phyloP scores from a whole-genome alignment of 2,797 vertebrate species.

The Dromococcyx pavoninus region DNA sequence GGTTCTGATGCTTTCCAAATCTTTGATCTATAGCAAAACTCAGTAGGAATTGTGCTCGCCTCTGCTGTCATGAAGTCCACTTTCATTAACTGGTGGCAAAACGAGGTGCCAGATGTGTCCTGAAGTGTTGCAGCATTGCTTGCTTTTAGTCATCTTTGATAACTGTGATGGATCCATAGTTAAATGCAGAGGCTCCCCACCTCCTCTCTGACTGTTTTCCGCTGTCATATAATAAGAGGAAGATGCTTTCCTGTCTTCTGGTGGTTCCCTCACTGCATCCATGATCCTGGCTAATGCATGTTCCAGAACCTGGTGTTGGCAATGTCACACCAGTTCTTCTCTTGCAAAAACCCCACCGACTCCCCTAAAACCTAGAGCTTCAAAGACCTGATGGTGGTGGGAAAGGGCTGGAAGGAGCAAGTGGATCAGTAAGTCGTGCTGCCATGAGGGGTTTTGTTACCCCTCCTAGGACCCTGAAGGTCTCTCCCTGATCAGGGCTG shows the following conservation, averaged over 20 bases:
- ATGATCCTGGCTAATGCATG: background rate
- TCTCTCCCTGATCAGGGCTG: background rate
- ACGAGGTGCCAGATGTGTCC: background rate
- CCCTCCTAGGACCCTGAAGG: background rate
- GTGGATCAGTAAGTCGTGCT: background rate
- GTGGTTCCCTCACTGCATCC: background rate
- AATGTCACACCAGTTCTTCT: too few relatives aligned
- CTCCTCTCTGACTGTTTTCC: accelerated
- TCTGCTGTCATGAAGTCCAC: background rate
- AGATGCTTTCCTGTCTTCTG: background rate
- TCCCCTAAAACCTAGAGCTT: background rate
- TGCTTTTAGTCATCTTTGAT: background rate
- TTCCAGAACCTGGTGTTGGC: background rate
- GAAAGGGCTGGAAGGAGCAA: background rate
- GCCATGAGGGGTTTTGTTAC: background rate
- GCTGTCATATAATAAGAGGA: accelerated
- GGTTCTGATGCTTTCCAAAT: background rate
- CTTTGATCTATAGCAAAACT: background rate
- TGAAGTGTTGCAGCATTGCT: accelerated
- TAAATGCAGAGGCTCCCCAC: background rate
- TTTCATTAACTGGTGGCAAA: background rate
- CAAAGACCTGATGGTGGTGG: background rate
- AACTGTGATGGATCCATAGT: accelerated
- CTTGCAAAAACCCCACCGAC: background rate
- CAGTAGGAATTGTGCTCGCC: accelerated